A percentile compares a stretch with the other conserved stretches of the same genome.
Conservation (phyloP, 2,888 invertebrate species). For the Dendrolimus pini region DNA sequence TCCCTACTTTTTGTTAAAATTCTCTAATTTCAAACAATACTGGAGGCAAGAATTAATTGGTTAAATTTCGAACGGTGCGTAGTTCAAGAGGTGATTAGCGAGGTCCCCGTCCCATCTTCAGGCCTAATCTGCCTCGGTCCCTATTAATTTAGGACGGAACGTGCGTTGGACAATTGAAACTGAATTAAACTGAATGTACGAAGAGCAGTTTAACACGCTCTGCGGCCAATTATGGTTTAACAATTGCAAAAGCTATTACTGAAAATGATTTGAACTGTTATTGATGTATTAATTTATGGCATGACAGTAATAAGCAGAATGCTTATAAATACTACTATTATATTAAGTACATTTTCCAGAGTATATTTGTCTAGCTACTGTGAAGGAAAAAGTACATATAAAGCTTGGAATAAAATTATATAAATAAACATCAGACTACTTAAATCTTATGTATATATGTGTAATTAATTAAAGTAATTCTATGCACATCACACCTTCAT, state of each 20-base stretch:
- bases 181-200: conserved; percentile 45
- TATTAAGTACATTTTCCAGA: too few relatives aligned
- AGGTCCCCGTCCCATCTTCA: conserved; percentile 41
- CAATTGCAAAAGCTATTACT: conserved; percentile 26
- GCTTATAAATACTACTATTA: too few relatives aligned
- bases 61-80: conserved; percentile 23
- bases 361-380: too few relatives aligned
- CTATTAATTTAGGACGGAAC: conserved; percentile 55
- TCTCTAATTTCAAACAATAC: neutral
- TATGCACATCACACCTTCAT: too few relatives aligned
- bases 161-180: conserved; percentile 46
- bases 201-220: conserved; percentile 54
- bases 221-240: conserved; percentile 53
- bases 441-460: too few relatives aligned
- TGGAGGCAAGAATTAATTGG: conserved; percentile 29
- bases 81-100: conserved; percentile 41
- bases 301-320: neutral
- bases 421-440: too few relatives aligned
- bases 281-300: neutral
- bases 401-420: too few relatives aligned
- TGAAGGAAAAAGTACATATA: too few relatives aligned
- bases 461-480: too few relatives aligned
- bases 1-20: neutral
- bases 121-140: conserved; percentile 38
- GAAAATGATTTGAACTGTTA: neutral